These are phyloP conservation scores for Hypomesus transpacificus DNA, from an alignment of 2,113 vertebrate genomes.

Conservation along the genomic window DNA sequence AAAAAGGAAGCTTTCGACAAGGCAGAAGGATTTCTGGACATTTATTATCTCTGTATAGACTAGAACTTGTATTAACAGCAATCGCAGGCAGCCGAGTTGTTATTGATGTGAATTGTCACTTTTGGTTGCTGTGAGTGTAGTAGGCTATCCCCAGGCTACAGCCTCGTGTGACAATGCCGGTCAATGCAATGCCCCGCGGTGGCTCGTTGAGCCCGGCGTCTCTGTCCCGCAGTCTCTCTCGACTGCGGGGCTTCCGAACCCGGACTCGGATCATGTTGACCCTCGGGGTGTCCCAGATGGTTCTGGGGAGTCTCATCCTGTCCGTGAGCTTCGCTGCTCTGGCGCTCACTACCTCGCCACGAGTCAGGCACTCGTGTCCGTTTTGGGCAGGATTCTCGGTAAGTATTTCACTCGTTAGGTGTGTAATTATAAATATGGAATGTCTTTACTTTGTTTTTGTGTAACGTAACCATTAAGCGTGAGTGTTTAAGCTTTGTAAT, in stretches of 20 bases:
- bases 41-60: background rate
- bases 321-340: slow-evolving; percentile 95
- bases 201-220: slow-evolving; percentile 81
- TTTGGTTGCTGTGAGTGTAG: slow-evolving; percentile 2
- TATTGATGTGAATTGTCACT: slow-evolving; percentile 4
- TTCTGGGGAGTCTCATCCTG: slow-evolving; percentile 91
- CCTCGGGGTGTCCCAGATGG: slow-evolving; percentile 93
- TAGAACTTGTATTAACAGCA: background rate
- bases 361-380: slow-evolving; percentile 93
- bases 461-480: background rate
- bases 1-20: background rate
- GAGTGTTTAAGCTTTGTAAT: background rate
- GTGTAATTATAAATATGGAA: background rate
- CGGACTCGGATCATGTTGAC: slow-evolving; percentile 90
- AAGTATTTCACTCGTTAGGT: slow-evolving; percentile 62
- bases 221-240: slow-evolving; percentile 86
- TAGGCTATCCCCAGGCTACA: slow-evolving; percentile 4
- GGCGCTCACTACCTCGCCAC: slow-evolving; percentile 93
- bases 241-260: slow-evolving; percentile 82
- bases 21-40: background rate
- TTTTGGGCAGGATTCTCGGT: slow-evolving; percentile 99
- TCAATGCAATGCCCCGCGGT: slow-evolving; percentile 70
- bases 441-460: background rate
- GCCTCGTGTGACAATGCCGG: slow-evolving; percentile 62
- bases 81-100: background rate